Conservation (phyloP, 2,888 invertebrate genomes). For the Rhyacophila evoluta region DNA sequence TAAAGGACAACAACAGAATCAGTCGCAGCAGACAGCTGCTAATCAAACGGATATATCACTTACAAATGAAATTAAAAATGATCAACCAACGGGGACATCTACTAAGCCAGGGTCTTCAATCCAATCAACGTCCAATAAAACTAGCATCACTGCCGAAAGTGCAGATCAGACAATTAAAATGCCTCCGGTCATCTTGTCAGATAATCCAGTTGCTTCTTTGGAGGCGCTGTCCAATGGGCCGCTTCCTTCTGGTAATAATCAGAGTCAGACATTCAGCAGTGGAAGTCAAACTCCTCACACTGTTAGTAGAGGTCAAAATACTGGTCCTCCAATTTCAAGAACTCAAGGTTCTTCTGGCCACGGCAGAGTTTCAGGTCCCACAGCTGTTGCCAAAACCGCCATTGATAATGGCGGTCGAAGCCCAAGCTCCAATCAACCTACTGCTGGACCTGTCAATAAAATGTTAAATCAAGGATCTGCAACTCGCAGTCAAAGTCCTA, state of each 20-base stretch:
- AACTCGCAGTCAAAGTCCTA: neutral
- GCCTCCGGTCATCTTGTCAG: neutral
- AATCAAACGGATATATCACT: slow-evolving; percentile 4
- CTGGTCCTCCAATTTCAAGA: neutral
- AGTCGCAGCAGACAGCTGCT: slow-evolving; percentile 54
- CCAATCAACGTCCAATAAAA: neutral
- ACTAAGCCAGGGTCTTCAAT: neutral
- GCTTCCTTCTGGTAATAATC: neutral
- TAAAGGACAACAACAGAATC: slow-evolving; percentile 47
- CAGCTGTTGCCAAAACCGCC: neutral
- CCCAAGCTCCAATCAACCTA: neutral
- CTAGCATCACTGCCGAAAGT: neutral
- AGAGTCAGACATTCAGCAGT: neutral
- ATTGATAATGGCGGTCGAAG: neutral
- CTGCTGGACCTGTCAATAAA: neutral
- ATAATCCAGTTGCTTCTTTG: neutral
- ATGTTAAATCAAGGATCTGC: neutral
- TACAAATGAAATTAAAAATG: neutral
- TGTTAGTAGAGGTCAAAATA: neutral
- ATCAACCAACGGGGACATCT: neutral
- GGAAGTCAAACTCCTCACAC: neutral
- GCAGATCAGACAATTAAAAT: slow-evolving; percentile 1
- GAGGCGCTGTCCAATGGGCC: neutral
- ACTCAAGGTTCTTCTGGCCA: neutral
- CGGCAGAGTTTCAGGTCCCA: neutral